Evolutionary conservation across 2,113 vertebrate species (phyloP), one percentile per base, ranked within the genome.

Genomic region (Lycaon pictus): DNA sequence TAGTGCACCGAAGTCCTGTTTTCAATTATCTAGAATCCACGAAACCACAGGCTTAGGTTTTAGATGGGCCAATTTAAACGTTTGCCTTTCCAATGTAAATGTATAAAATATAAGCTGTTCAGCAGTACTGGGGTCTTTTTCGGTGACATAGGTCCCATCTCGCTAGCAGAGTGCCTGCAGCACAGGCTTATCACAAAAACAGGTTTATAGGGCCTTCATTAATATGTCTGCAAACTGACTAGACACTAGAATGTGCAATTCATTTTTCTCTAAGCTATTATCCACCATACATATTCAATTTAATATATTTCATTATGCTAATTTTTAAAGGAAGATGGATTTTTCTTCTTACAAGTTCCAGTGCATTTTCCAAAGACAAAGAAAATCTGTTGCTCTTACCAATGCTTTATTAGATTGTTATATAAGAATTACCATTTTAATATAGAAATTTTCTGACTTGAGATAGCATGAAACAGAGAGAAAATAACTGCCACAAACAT

Each of bases 21-120:
- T 98, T 96, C 88, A 98, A 98, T 98, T 97, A 97, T 97, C 67
- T 83, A 95, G 91, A 97, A 96, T 97, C 95, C 97, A 96, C 5
- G 20, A 97, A 98, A 97, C 94, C 90, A 93, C 93, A 97, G 92
- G n/a, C 90, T 96, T 96, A 51, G 97, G 72, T 96, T 95, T 98
- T 94, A 74, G 95, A 98, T 86, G 93, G 97, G 88, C 88, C 97
- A 94, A 96, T 95, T 98, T 94, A 96, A 98, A 97, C 25, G 35
- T 98, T 98, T 97, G 85, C 91, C 88, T 97, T 98, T 95, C 93
- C 95, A 98, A n/a, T 63, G 85, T 95, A 97, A 97, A 97, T 97
- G 77, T 94, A 93, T 96, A 97, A 98, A 92, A 93, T 95, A 82
- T 76, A 96, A 97, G 82, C 90, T 94, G 51, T 48, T 96, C 83